phyloP scores from a whole-genome alignment of 2,888 invertebrate genomes.

The Lasioglossum calceatum region DNA sequence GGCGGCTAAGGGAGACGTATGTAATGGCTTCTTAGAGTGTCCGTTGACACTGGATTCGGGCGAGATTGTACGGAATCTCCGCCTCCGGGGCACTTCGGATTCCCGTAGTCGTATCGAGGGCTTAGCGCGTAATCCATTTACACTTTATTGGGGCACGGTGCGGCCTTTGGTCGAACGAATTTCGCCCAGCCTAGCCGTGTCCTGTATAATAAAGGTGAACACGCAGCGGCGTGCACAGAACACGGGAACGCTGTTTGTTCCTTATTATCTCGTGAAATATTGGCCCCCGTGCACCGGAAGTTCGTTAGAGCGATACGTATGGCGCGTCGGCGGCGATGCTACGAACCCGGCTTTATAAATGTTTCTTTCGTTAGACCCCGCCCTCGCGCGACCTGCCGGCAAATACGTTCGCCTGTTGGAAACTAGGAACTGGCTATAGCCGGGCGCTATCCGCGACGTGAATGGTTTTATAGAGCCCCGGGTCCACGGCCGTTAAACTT shows the following conservation, averaged over 20 bases:
- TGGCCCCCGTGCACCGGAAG: slow-evolving; percentile 30
- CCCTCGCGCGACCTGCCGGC: neutral
- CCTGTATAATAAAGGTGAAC: slow-evolving; percentile 32
- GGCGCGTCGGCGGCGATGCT: slow-evolving; percentile 29
- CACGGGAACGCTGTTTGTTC: slow-evolving; percentile 53
- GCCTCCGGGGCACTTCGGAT: slow-evolving; percentile 45
- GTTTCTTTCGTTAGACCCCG: slow-evolving; percentile 16
- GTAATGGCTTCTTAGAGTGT: slow-evolving; percentile 57
- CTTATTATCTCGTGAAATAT: slow-evolving; percentile 59
- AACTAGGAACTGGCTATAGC: neutral
- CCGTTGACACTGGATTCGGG: slow-evolving; percentile 62
- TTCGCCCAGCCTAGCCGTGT: slow-evolving; percentile 14
- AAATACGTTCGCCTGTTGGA: neutral
- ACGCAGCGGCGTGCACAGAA: slow-evolving; percentile 18
- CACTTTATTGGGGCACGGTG: slow-evolving; percentile 58
- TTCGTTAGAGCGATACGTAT: slow-evolving; percentile 48
- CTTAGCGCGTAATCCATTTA: slow-evolving; percentile 64
- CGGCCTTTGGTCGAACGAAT: slow-evolving; percentile 53
- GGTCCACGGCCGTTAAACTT: neutral
- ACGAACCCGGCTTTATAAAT: slow-evolving; percentile 23
- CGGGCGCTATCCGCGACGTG: neutral
- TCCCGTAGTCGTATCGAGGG: slow-evolving; percentile 55
- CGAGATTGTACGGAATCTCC: slow-evolving; percentile 56
- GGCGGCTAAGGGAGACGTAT: slow-evolving; percentile 29
- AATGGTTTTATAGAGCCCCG: neutral